Base-by-base conservation (phyloP, 2,113 vertebrate genomes). In the Edolisoma coerulescens region DNA sequence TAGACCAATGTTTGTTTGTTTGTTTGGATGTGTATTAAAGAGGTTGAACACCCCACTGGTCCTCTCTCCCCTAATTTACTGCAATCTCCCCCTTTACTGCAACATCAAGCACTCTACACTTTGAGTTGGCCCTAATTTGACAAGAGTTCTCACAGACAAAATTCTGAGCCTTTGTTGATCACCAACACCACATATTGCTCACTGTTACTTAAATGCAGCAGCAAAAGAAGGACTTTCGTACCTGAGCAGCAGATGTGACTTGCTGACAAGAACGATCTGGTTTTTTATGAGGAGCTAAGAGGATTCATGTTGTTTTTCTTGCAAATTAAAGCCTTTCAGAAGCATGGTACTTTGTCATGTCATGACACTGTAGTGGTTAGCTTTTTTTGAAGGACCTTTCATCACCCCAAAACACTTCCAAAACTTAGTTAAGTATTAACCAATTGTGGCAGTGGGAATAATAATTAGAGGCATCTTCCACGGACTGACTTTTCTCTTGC, bases 381-480 rank as follows among this genome's bases (percentile, higher is more conserved):
- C 13, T 73, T 82, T 79, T 91, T 61, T 49, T 8, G 42, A 47
- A 93, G 50, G 32, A 86, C 28, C 37, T 95, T 95, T 90, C 79
- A 32, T 88, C 75, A 64, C 57, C 35, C 35, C 28, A 37, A 54
- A 92, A 52, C 28, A 68, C 10, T 86, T 90, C 60, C 76, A 91
- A 93, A 96, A 88, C 16, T 77, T 64, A 69, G 82, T 93, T 88
- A 91, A 87, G 12, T 65, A 95, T 95, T 96, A 96, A 92, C 82
- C 44, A 81, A 1, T 21, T 50, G n/a, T 27, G 28, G 7, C 50
- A 80, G 16, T 37, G 30, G 63, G 26, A 80, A 90, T 33, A 33
- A 30, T 23, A 45, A 33, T 39, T 21, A 50, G 11, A 50, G 41
- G 28, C 13, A 56, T 56, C 44, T 75, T 93, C 74, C 65, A 59